phyloP scores from a whole-genome alignment of 2,888 invertebrate genomes.

The Synergus japonicus region DNA sequence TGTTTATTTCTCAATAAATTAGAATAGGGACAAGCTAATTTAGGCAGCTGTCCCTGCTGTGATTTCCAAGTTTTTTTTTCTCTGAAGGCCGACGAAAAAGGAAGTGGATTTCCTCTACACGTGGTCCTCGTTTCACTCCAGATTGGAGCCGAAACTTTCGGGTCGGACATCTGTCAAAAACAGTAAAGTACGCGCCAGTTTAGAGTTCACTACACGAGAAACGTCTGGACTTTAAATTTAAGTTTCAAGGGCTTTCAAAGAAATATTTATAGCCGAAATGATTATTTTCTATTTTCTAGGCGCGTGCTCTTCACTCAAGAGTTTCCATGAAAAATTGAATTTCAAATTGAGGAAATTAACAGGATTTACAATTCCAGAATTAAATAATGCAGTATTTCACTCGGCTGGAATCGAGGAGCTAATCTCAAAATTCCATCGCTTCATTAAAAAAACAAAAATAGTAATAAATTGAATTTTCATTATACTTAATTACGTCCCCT shows the following conservation, averaged over 20 bases:
- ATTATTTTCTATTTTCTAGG: not conserved
- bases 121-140: slow-evolving; percentile 71
- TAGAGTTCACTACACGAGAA: slow-evolving; percentile 11
- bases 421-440: no score
- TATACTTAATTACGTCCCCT: not conserved
- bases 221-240: slow-evolving; percentile 40
- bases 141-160: slow-evolving; percentile 59
- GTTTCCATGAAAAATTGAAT: no score
- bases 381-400: no score
- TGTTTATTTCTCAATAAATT: slow-evolving; percentile 7
- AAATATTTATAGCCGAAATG: slow-evolving; percentile 4
- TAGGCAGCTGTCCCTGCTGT: slow-evolving; percentile 40
- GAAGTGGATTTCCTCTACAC: slow-evolving; percentile 76
- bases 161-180: slow-evolving; percentile 60
- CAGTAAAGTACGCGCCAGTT: slow-evolving; percentile 23
- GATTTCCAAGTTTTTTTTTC: slow-evolving; percentile 61
- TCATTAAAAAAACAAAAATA: no score
- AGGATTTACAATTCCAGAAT: not conserved
- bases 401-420: no score
- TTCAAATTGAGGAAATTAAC: not conserved
- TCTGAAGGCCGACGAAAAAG: slow-evolving; percentile 63
- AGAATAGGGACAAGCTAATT: slow-evolving; percentile 13
- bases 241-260: slow-evolving; percentile 8
- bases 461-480: no score
- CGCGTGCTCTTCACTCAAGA: no score